Percentiles rank a stretch among this genome's conserved stretches.
Conservation (phyloP, 2,113 vertebrate species). For the Uria lomvia region DNA sequence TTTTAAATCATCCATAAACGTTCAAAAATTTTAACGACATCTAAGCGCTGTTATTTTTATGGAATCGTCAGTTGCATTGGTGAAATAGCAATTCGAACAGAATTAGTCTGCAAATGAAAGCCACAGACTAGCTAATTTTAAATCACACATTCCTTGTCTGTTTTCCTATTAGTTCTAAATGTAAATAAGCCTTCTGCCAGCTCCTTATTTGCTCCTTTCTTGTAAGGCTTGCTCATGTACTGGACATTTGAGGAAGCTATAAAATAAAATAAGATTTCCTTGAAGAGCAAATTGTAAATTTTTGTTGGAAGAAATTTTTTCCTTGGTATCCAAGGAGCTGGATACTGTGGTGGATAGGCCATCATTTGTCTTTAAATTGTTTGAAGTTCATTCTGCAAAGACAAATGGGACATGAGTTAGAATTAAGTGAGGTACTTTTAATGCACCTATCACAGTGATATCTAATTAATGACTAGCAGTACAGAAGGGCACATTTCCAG, state of each 20-base stretch:
- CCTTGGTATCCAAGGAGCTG: background rate
- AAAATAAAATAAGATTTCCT: background rate
- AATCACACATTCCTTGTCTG: background rate
- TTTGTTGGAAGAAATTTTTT: background rate
- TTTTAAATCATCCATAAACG: background rate
- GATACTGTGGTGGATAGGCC: background rate
- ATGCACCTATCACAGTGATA: background rate
- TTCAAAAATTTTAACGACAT: background rate
- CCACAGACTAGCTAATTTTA: background rate
- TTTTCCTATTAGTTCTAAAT: background rate
- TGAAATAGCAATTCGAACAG: background rate
- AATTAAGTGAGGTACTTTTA: background rate
- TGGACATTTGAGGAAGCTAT: background rate
- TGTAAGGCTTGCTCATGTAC: background rate
- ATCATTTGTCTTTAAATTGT: background rate
- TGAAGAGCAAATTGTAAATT: background rate
- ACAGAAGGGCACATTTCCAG: background rate
- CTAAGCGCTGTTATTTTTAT: background rate
- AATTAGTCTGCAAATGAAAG: background rate
- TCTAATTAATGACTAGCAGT: background rate
- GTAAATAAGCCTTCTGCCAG: background rate
- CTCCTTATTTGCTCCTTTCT: background rate
- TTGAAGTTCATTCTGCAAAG: background rate
- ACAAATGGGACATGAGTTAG: background rate
- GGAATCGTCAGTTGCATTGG: background rate